Evolutionary conservation across 2,888 invertebrate genomes (phyloP), one percentile per base, ranked within the genome.

Genomic region (Eristalinus aeneus): DNA sequence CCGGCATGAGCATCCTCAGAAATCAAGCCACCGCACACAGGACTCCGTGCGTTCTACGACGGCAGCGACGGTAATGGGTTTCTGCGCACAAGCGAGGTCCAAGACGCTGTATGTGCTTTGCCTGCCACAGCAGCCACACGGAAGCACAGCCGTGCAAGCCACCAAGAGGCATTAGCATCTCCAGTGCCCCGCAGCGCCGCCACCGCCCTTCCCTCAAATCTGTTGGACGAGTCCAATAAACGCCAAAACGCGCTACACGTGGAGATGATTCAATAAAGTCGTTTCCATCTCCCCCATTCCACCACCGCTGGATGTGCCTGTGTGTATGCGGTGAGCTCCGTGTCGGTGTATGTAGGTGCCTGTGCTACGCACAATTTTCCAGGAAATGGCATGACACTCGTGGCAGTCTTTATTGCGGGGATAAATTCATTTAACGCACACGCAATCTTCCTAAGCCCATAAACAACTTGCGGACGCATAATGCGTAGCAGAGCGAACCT

Each of bases 391-490:
- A 63, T 80, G 73, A 61, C 68, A 79, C 74, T 71, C 81, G 67
- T 81, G 74, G 68, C 60, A 71, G 71, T 67, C 60, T 67, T 79
- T 61, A 73, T 60, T 85, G 69, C 58, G 68, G 54, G 39, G 68
- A 85, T 80, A 76, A 81, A 81, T 81, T 80, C 58, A 54, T 81
- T 77, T 76, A 76, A 76, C 63, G 72, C 76, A 71, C 82, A 72
- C 76, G 76, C 75, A 63, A 63, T 74, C 68, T 68, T 64, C 34
- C 54, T 64, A 67, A 79, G 53, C 60, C 34, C 54, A 61, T 72
- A 79, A 80, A 68, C 67, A 79, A 74, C 68, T 74, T 69, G 72
- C 72, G 80, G 65, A 68, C 79, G 67, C 64, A 67, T 69, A 69
- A 69, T 73, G 76, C 64, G 58, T 73, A 79, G 39, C 39, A 71